Evolutionary conservation across 2,797 vertebrate genomes (phyloP), one percentile per base, ranked within the genome.

Genomic region (Danio aesculapii): DNA sequence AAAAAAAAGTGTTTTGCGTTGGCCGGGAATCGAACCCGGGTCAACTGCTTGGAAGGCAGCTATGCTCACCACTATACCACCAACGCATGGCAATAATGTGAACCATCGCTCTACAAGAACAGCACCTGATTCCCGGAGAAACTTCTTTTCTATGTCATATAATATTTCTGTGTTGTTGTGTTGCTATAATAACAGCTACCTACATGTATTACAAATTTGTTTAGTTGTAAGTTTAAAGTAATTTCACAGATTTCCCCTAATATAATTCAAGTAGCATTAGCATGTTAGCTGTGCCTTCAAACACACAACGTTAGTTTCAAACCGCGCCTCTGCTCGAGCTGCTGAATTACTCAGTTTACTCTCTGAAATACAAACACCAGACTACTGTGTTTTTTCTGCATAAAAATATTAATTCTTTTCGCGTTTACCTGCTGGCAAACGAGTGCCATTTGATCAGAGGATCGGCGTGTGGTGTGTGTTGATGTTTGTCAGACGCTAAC

Each of bases 21-120:
- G 90, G 88, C 88, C 86, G 86, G 90, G 87, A 91, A 91, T 92
- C 89, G 84, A 91, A 90, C 87, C 89, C 89, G 85, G 88, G 91
- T 92, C 90, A 92, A 90, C 88, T 92, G 89, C 90, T 91, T 91
- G 87, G 88, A 90, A 89, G 87, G 88, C 83, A 83, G 83, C 83
- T 84, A 82, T 85, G 82, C 75, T 85, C 5, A 86, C 77, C 85
- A 81, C 84, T 84, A 86, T 83, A 86, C 86, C 83, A 88, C 86
- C 85, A 85, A 84, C 79, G 81, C 84, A 7, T 39, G 3, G 2
- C 0, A 0, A 0, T 2, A 0, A 0, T 0, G 0, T 0, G 11
- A 16, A 7, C 0, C 0, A 19, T 0, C n/a, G 55, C 0, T 10
- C 13, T n/a, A 6, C 0, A 0, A 0, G 11, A 1, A 8, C 3